Evolutionary conservation across 2,888 invertebrate species (phyloP), one percentile per base, ranked within the genome.

Genomic region (Galeruca laticollis): DNA sequence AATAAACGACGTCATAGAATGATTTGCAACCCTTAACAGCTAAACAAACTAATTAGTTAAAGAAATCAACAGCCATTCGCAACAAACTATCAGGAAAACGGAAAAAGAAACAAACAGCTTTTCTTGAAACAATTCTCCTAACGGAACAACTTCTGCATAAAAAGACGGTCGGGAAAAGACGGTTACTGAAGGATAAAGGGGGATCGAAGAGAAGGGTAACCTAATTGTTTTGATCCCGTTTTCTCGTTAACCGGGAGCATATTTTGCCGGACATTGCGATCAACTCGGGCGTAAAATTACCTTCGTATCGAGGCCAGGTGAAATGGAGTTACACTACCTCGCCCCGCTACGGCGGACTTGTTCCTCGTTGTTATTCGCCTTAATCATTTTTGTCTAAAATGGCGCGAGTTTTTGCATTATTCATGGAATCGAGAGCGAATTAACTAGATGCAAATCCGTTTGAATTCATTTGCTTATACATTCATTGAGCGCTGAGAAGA

Each of bases 381-480:
- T 61, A 68, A 68, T 68, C 66, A 66, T 71, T 71, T 71, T 71
- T 65, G 60, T 68, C 67, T 61, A 35, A 62, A 68, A 68, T 49
- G 65, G 67, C 51, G 76, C 77, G 72, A 74, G 73, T 74, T 75
- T 75, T 69, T 79, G 80, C 81, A 80, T 82, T 77, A 82, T 82
- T 81, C 82, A 82, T 81, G 81, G 79, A 78, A 80, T 80, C 73
- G 78, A 75, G 76, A 78, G 77, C 76, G 79, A 82, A 80, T 80
- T 80, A 80, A 79, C 78, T 77, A 75, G 73, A 80, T 79, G 79
- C 80, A 80, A 82, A 82, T 80, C 76, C 77, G 70, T 62, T 67
- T 70, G 73, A 74, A 76, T 79, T 78, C 77, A 77, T 78, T 77
- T 78, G 76, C 78, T 78, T 76, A 75, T 75, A 70, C 66, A 72